Conservation (phyloP, 2,888 invertebrate genomes). For the Scaptomyza reducta region DNA sequence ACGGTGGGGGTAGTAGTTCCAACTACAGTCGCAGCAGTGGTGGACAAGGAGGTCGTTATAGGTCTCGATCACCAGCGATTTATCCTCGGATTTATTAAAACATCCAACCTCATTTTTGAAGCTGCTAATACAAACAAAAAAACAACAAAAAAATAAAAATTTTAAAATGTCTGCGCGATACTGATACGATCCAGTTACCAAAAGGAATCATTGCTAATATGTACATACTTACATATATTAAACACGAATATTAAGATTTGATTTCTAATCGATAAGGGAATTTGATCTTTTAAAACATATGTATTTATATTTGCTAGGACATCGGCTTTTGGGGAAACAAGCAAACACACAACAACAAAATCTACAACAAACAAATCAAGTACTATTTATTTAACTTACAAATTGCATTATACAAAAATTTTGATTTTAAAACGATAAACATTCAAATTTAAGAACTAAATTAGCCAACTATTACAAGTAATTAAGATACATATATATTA, state of each 20-base stretch:
- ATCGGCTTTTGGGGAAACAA: slow-evolving; percentile 44
- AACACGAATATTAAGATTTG: slow-evolving; percentile 38
- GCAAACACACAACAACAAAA: slow-evolving; percentile 18
- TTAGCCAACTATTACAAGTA: slow-evolving; percentile 57
- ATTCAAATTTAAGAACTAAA: slow-evolving; percentile 63
- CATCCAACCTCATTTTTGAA: slow-evolving; percentile 23
- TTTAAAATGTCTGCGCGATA: slow-evolving; percentile 36
- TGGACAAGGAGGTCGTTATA: slow-evolving; percentile 83
- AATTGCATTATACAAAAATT: slow-evolving; percentile 49
- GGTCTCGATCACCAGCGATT: slow-evolving; percentile 83
- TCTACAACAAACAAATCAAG: slow-evolving; percentile 19
- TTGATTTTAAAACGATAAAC: slow-evolving; percentile 36
- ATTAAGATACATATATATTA: slow-evolving; percentile 54
- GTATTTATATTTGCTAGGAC: slow-evolving; percentile 51
- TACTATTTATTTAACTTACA: slow-evolving; percentile 59
- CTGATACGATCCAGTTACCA: slow-evolving; percentile 40
- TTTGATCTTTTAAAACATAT: slow-evolving; percentile 38
- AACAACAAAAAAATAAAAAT: slow-evolving; percentile 18
- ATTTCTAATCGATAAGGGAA: slow-evolving; percentile 44
- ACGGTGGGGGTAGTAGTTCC: slow-evolving; percentile 83
- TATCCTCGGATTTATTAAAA: slow-evolving; percentile 72
- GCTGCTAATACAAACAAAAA: slow-evolving; percentile 29
- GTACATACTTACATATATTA: slow-evolving; percentile 47
- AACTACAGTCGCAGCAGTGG: slow-evolving; percentile 85
- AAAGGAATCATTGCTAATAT: slow-evolving; percentile 53